A percentile compares a stretch with the other conserved stretches of the same genome.
Conservation (phyloP, 2,888 invertebrate genomes). For the Plagodis dolabraria region DNA sequence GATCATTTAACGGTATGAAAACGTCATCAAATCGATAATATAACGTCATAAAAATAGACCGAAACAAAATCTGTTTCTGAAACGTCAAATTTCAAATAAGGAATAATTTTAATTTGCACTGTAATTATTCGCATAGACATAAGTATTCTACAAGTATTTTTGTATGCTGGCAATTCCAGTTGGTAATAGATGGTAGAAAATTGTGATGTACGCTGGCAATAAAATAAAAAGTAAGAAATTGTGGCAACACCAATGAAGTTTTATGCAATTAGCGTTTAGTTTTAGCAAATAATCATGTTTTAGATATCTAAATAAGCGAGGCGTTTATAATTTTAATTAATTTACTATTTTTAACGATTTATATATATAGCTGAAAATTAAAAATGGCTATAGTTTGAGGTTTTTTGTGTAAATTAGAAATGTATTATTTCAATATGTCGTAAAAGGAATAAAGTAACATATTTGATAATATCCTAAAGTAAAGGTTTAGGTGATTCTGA, state of each 20-base stretch:
- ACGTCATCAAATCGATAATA: background rate
- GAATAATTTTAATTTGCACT: background rate
- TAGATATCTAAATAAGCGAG: background rate
- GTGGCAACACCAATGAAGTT: constrained; percentile 32
- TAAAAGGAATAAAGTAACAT: too few species aligned
- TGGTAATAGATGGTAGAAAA: constrained; percentile 25
- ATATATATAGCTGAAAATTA: background rate
- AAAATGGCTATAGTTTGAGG: background rate
- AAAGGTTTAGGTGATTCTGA: too few species aligned
- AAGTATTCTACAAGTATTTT: constrained; percentile 27
- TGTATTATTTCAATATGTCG: background rate
- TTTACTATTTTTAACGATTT: background rate
- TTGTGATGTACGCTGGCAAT: constrained; percentile 39
- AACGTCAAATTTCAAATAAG: background rate
- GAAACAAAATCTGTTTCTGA: background rate
- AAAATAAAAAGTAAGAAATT: constrained; percentile 16
- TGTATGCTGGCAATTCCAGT: constrained; percentile 22
- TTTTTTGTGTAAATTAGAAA: background rate
- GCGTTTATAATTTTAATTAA: background rate
- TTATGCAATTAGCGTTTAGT: constrained; percentile 3
- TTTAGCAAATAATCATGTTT: constrained; percentile 7
- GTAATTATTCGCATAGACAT: background rate
- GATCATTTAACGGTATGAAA: background rate
- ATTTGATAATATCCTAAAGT: too few species aligned
- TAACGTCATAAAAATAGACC: background rate